Base-by-base conservation (phyloP, 1,140 invertebrate genomes). In the Globodera ellingtonae region DNA sequence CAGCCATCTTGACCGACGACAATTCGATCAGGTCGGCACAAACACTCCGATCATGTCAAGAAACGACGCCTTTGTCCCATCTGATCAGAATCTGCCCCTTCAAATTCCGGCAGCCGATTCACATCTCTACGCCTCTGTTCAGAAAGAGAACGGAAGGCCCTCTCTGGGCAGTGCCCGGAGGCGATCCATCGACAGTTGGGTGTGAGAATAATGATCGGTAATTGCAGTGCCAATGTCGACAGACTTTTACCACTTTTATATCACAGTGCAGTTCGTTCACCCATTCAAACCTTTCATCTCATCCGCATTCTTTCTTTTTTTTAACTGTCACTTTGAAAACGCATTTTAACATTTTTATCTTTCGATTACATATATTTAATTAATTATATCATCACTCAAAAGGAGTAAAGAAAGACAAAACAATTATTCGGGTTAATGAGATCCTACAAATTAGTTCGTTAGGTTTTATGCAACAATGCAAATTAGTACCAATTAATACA, bases 131-230 rank as follows among this genome's bases (percentile, higher is more conserved):
- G 46, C 75, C 48, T 67, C 75, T n/a, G 62, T 77, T 62, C 62
- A 77, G 50, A 77, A 77, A 35, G 74, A 46, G 50, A 77, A 67
- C 48, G 24, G 50, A 8, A 1, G 35, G 4, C 6, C 47, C 5
- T 52, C 50, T 21, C 4, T 24, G 21, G 44, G 48, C 44, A 47
- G 18, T 21, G 69, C 21, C 44, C 52, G 75, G 47, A 48, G 75
- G n/a, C 62, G 48, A 24, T 77, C 75, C 18, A 77, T 77, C 50
- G 75, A 77, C 69, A 77, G 75, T 67, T 77, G 75, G 75, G 75
- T 77, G 6, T 77, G 69, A 69, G 18, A 44, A 5, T 10, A 65
- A 10, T 52, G 59, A 59, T 35, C 35, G 35, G 35, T 35, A 35
- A 35, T 35, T 35, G 35, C 3, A 0, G 35, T 35, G 35, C 35